Conservation (phyloP, 2,113 vertebrate species). For the Mungos mungo region DNA sequence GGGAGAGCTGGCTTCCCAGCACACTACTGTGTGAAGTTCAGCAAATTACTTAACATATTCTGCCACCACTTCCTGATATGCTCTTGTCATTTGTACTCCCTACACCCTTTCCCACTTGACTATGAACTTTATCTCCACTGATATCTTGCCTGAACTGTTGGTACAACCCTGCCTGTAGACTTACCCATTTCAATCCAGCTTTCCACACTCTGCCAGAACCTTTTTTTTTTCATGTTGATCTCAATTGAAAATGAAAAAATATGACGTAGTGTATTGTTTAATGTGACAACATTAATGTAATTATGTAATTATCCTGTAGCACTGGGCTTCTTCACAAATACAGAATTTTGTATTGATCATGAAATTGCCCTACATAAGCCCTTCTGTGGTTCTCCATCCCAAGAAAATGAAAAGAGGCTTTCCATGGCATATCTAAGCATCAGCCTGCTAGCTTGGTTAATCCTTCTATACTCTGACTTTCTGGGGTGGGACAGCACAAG, state of each 20-base stretch:
- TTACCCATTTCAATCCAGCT: background rate
- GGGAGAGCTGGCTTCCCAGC: background rate
- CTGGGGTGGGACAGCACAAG: rapidly evolving
- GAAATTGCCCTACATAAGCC: background rate
- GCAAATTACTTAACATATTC: background rate
- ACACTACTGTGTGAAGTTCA: background rate
- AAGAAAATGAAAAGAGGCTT: background rate
- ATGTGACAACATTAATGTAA: background rate
- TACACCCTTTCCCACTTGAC: background rate
- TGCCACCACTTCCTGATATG: background rate
- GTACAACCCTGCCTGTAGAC: background rate
- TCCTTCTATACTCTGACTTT: background rate
- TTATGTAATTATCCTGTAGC: too few relatives aligned
- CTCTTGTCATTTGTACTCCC: background rate
- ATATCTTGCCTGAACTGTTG: background rate
- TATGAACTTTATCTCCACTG: background rate
- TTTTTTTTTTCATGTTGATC: background rate
- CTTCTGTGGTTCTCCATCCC: background rate
- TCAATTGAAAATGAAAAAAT: background rate
- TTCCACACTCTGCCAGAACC: background rate
- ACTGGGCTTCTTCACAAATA: background rate
- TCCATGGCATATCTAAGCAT: background rate
- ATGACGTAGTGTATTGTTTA: background rate
- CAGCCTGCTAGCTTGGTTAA: too few relatives aligned
- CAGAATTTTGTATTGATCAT: background rate